These are phyloP conservation scores for Donacobius atricapilla DNA, from an alignment of 2,113 vertebrate genomes.

Conservation along the genomic window DNA sequence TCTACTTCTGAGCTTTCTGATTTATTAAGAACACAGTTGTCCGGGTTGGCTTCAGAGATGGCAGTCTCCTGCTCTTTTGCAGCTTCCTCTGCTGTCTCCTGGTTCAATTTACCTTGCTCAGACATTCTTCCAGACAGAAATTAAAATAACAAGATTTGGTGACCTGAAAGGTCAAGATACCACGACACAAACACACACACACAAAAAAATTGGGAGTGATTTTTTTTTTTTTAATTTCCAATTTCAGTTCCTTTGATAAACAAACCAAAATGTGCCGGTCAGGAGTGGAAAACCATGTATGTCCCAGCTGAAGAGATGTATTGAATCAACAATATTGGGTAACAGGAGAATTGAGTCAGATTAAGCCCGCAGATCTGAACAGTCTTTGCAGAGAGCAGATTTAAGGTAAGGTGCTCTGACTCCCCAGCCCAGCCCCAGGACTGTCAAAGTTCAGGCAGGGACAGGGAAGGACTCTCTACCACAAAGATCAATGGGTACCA, in stretches of 20 bases:
- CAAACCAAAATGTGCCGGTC: background rate
- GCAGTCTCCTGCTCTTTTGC: constrained; percentile 60
- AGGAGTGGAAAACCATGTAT: background rate
- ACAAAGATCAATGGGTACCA: background rate
- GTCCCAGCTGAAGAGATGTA: background rate
- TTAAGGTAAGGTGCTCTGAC: background rate
- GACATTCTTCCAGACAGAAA: constrained; percentile 79
- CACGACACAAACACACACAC: constrained; percentile 21
- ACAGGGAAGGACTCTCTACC: background rate
- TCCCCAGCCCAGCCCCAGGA: background rate
- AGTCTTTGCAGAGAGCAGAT: background rate
- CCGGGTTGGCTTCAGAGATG: constrained; percentile 56
- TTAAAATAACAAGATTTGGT: constrained; percentile 66
- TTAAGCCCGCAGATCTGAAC: background rate
- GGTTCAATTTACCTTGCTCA: constrained; percentile 74
- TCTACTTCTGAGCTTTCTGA: constrained; percentile 74
- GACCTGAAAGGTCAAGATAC: constrained; percentile 65
- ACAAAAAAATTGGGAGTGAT: background rate
- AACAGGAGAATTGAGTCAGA: background rate
- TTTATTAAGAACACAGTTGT: constrained; percentile 74
- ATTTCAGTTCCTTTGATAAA: background rate
- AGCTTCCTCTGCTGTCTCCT: constrained; percentile 67
- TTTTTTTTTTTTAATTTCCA: background rate
- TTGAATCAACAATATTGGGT: background rate
- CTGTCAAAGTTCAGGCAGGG: background rate